Base-by-base conservation (phyloP, 2,113 vertebrate genomes). In the Atrichornis clamosus region DNA sequence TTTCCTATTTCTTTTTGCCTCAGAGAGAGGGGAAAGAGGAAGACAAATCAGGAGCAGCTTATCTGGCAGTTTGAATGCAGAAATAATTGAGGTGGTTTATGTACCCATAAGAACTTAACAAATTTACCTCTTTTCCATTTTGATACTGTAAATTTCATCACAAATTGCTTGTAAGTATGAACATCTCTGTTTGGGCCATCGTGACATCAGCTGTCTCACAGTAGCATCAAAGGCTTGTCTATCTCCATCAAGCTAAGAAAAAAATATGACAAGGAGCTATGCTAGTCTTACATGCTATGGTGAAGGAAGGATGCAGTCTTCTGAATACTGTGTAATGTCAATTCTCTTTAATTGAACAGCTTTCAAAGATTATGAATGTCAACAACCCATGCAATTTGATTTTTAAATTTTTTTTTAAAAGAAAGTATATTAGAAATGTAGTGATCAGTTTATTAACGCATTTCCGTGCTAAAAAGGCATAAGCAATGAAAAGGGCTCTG, bases 131-230 rank as follows among this genome's bases (percentile, higher is more conserved):
- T 99, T 99, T 59, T 95, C 97, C 33, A 99, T 98, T 97, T 99
- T 99, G 92, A 99, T 98, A 72, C 97, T 98, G 92, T 99, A 98
- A 88, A 99, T 99, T 98, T 99, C 99, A 39, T 99, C 99, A 85
- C 99, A 99, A 94, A 99, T 98, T 82, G 97, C 97, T 96, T 99
- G 99, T 76, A 99, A 97, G 95, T 99, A 99, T 3, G 96, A 95
- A 60, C 68, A 97, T 89, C 99, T 98, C 93, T 99, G 99, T 97
- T 99, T 99, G 35, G 99, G 99, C 58, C 99, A 98, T 62, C 97
- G 98, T 41, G 98, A 99, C 91, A 99, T 95, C 95, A 99, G 96
- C 44, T 98, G 98, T 97, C 99, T 99, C 96, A 99, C 99, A 42
- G 99, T 99, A 95, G 97, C 97, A 97, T 99, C 98, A 96, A 99